phyloP scores from a whole-genome alignment of 2,113 vertebrate species.

The Anoura caudifer region DNA sequence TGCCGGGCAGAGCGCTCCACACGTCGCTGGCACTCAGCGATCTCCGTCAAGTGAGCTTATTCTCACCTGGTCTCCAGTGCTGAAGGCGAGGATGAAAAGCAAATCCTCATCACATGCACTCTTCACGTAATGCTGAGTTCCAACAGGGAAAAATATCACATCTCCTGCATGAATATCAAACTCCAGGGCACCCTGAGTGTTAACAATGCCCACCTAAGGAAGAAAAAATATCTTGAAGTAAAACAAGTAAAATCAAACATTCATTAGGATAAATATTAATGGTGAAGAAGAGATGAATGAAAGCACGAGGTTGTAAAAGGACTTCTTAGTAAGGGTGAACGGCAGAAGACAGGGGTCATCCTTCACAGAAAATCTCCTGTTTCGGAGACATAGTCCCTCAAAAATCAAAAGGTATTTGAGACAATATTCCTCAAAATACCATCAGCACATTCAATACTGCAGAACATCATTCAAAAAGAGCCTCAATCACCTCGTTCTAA shows the following conservation, averaged over 20 bases:
- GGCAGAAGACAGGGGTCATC: background rate
- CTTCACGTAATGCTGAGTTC: slow-evolving; percentile 80
- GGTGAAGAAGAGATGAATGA: background rate
- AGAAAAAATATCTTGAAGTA: background rate
- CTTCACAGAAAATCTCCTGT: background rate
- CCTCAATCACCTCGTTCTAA: background rate
- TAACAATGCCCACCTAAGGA: slow-evolving; percentile 69
- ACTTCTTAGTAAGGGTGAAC: background rate
- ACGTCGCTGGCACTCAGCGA: background rate
- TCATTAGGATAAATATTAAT: background rate
- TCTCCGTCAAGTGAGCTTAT: background rate
- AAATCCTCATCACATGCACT: slow-evolving; percentile 77
- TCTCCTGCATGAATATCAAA: slow-evolving; percentile 78
- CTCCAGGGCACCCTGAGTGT: slow-evolving; percentile 30
- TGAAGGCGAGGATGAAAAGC: slow-evolving; percentile 79
- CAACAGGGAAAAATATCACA: slow-evolving; percentile 79
- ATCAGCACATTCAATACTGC: background rate
- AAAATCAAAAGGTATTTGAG: background rate
- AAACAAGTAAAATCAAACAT: slow-evolving; percentile 2
- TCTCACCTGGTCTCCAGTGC: slow-evolving; percentile 77
- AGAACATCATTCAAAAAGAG: background rate
- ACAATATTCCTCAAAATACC: background rate
- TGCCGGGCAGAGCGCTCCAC: background rate
- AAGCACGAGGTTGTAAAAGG: background rate
- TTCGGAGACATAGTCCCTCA: background rate